phyloP scores from a whole-genome alignment of 2,888 invertebrate species.

The Petrophora chlorosata region DNA sequence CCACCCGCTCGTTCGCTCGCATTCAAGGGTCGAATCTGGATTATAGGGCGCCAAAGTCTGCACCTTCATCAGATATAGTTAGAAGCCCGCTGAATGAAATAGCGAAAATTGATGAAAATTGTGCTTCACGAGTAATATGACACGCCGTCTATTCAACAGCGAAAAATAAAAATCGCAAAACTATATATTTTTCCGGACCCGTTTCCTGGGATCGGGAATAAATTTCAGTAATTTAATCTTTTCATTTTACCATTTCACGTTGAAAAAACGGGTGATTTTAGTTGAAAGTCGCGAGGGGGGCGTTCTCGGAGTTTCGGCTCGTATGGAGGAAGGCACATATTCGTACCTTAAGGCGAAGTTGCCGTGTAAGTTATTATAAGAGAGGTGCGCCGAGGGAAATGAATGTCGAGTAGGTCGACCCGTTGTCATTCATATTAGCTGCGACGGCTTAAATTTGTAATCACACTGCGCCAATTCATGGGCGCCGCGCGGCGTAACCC shows the following conservation, averaged over 20 bases:
- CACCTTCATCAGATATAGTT: conserved; percentile 81
- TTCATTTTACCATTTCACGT: conserved; percentile 27
- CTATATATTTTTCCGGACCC: conserved; percentile 41
- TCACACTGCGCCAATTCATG: conserved; percentile 74
- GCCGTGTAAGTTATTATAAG: conserved; percentile 82
- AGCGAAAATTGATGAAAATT: conserved; percentile 46
- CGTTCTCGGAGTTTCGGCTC: conserved; percentile 45
- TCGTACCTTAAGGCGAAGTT: conserved; percentile 77
- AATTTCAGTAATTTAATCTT: conserved; percentile 32
- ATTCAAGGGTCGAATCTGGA: conserved; percentile 81
- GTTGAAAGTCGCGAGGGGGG: conserved; percentile 18
- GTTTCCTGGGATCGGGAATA: conserved; percentile 27
- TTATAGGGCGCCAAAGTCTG: conserved; percentile 81
- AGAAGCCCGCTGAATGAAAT: conserved; percentile 68
- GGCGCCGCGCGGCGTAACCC: conserved; percentile 53
- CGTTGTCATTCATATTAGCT: conserved; percentile 84
- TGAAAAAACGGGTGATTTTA: conserved; percentile 20
- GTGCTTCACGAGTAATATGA: conserved; percentile 67
- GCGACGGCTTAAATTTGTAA: conserved; percentile 81
- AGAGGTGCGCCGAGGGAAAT: conserved; percentile 82
- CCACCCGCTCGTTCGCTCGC: conserved; percentile 80
- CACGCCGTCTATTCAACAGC: conserved; percentile 64
- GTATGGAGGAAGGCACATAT: conserved; percentile 45
- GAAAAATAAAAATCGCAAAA: conserved; percentile 49
- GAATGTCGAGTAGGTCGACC: conserved; percentile 81